Conservation (phyloP, 1,140 invertebrate species). For the Drosophila nigromelanica region DNA sequence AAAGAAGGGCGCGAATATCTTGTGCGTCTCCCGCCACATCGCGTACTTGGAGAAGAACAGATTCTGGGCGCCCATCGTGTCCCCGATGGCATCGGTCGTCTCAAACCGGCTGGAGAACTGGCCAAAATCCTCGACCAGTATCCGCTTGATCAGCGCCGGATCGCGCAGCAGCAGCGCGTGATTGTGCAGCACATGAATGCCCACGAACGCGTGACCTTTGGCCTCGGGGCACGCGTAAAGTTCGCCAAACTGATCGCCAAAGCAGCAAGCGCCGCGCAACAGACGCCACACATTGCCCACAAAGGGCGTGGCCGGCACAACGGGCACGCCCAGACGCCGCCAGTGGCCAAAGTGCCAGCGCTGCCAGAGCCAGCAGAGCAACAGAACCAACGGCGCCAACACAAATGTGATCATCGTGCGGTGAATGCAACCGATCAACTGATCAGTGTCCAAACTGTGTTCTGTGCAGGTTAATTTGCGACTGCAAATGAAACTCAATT, state of each 20-base stretch:
- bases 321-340: slow-evolving; percentile 46
- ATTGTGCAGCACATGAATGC: slow-evolving; percentile 83
- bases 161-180: slow-evolving; percentile 85
- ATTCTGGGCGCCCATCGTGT: slow-evolving; percentile 70
- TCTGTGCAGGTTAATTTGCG: not conserved
- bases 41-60: slow-evolving; percentile 72
- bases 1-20: slow-evolving; percentile 72
- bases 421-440: slow-evolving; percentile 7
- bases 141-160: slow-evolving; percentile 85
- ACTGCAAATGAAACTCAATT: not conserved
- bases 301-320: slow-evolving; percentile 52
- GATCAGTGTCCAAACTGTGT: not conserved
- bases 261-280: slow-evolving; percentile 56
- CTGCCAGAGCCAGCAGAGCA: slow-evolving; percentile 59
- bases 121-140: slow-evolving; percentile 85
- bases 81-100: slow-evolving; percentile 57
- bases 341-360: slow-evolving; percentile 52
- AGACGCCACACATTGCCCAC: slow-evolving; percentile 69
- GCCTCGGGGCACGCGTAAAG: slow-evolving; percentile 44
- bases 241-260: slow-evolving; percentile 61
- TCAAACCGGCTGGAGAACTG: slow-evolving; percentile 72
- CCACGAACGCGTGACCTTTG: slow-evolving; percentile 64
- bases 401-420: slow-evolving; percentile 7
- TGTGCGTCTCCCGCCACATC: slow-evolving; percentile 67
- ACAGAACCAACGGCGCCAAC: not conserved